Evolutionary conservation across 2,113 vertebrate species (phyloP).

Genomic region (Tretioscincus oriximinensis): DNA sequence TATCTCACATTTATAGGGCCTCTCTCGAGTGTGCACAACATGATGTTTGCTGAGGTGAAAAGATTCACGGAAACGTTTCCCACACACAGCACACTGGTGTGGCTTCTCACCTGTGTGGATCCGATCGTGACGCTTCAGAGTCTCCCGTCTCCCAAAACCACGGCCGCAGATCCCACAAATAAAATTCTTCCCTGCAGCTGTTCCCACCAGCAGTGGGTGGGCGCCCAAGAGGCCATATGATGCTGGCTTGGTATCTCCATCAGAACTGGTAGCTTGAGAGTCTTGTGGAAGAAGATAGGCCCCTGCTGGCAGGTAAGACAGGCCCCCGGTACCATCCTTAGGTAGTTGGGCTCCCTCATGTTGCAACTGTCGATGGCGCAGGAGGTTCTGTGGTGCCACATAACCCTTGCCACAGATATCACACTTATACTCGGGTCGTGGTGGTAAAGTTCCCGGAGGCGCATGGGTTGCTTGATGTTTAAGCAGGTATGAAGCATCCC

Average conservation of each 20-base stretch:
- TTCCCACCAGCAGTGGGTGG: conserved; percentile 46
- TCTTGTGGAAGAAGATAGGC: conserved; percentile 62
- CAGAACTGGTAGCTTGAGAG: conserved; percentile 57
- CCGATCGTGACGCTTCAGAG: conserved; percentile 87
- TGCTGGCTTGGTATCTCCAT: conserved; percentile 68
- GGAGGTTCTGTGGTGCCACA: conserved; percentile 66
- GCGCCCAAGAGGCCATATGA: conserved; percentile 34
- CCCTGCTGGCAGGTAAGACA: conserved; percentile 39
- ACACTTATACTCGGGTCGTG: conserved; percentile 51
- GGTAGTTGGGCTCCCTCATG: conserved; percentile 3
- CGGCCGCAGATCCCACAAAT: conserved; percentile 84
- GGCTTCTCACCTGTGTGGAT: conserved; percentile 86
- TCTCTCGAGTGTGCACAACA: conserved; percentile 89
- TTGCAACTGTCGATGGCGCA: conserved; percentile 71
- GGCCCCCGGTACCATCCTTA: conserved; percentile 19
- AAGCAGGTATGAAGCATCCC: conserved; percentile 87
- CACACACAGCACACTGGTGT: conserved; percentile 88
- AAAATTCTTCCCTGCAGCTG: conserved; percentile 73
- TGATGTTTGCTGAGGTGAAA: conserved; percentile 92
- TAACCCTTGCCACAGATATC: conserved; percentile 74
- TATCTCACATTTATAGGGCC: conserved; percentile 90
- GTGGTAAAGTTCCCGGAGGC: neutral
- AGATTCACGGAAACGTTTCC: conserved; percentile 89
- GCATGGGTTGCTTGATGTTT: conserved; percentile 87
- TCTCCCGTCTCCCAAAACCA: conserved; percentile 85